Conservation (phyloP, 1,140 invertebrate genomes). For the Drosophila chauvacae region DNA sequence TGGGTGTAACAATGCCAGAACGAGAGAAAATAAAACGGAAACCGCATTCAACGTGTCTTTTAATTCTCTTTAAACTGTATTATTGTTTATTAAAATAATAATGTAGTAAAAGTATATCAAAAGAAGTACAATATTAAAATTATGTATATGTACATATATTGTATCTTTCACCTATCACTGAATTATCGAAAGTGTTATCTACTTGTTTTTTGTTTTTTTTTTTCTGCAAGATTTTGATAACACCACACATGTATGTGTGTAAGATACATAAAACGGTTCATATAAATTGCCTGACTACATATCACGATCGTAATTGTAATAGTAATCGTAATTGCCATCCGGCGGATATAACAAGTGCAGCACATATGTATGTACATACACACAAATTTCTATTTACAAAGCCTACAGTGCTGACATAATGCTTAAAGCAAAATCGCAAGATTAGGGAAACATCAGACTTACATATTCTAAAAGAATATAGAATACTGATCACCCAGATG, state of each 20-base stretch:
- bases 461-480: no score
- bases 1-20: conserved; percentile 4
- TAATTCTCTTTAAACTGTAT: neutral
- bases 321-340: conserved; percentile 33
- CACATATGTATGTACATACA: neutral
- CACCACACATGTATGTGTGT: neutral
- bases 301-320: conserved; percentile 11
- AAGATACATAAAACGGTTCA: conserved; percentile 14
- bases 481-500: no score
- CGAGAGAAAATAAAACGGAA: conserved; percentile 3
- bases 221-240: neutral
- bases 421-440: neutral
- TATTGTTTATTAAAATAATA: neutral
- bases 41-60: neutral
- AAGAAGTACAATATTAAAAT: no score
- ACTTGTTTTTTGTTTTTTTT: neutral
- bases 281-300: conserved; percentile 11
- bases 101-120: neutral
- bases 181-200: no score
- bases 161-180: no score
- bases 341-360: conserved; percentile 40
- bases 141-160: no score
- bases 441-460: neutral
- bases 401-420: no score
- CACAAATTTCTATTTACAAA: neutral